Conservation (phyloP, 1,140 invertebrate genomes). For the Euwallacea similis region DNA sequence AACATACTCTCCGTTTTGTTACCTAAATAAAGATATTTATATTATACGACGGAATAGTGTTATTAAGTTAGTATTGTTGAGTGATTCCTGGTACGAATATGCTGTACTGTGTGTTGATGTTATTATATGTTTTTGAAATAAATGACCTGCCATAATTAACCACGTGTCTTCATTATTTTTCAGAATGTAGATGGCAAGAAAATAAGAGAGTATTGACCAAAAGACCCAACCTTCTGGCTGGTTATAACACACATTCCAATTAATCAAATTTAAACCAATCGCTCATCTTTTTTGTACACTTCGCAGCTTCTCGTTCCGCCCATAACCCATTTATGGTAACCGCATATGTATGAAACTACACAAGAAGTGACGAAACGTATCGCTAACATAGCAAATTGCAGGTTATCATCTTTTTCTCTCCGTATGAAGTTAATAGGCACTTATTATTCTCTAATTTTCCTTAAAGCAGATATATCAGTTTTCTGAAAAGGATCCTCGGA, state of each 20-base stretch:
- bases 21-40: no score
- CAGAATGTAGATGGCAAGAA: no score
- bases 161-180: no score
- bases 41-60: no score
- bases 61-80: no score
- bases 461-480: neutral
- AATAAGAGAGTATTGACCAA: no score
- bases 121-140: no score
- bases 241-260: neutral
- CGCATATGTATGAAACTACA: neutral
- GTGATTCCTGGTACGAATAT: no score
- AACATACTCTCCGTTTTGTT: no score
- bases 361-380: slow-evolving; percentile 2
- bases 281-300: neutral
- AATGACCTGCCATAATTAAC: no score
- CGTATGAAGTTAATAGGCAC: neutral
- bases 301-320: neutral
- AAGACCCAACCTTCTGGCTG: no score
- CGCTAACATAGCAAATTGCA: neutral
- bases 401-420: slow-evolving; percentile 1
- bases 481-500: neutral
- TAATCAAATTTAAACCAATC: slow-evolving; percentile 3
- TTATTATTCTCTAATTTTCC: neutral
- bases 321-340: slow-evolving; percentile 1
- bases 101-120: no score